phyloP scores from a whole-genome alignment of 2,113 vertebrate genomes.

The Gnathonemus echidnorhynchus region DNA sequence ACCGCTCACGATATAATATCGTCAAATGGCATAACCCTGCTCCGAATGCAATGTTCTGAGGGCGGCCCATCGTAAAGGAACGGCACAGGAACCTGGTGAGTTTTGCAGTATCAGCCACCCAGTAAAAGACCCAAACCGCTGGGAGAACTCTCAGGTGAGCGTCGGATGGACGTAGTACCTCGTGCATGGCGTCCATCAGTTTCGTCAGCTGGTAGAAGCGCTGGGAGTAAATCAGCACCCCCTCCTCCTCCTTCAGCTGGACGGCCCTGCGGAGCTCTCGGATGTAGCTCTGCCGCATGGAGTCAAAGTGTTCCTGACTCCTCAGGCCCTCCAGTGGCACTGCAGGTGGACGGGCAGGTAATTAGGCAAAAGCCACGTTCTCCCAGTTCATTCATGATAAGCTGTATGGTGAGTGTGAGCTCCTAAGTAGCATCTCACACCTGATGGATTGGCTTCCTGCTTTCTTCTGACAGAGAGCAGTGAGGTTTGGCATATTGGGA shows the following conservation, averaged over 20 bases:
- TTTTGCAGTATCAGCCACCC: not conserved
- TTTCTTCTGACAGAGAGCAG: not conserved
- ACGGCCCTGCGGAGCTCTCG: constrained; percentile 85
- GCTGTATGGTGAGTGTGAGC: not conserved
- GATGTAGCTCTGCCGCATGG: constrained; percentile 93
- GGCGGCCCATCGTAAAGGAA: not conserved
- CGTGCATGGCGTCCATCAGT: constrained; percentile 89
- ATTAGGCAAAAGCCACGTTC: no score
- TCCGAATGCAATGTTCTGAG: not conserved
- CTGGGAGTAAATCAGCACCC: constrained; percentile 78
- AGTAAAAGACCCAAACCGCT: not conserved
- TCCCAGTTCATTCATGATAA: not conserved
- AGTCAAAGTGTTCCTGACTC: constrained; percentile 88
- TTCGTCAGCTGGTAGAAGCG: constrained; percentile 95
- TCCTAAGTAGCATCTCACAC: not conserved
- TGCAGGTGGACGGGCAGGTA: constrained; percentile 43
- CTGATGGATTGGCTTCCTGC: not conserved
- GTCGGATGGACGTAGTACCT: constrained; percentile 53
- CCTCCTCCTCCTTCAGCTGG: constrained; percentile 81
- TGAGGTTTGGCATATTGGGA: not conserved
- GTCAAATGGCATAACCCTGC: not conserved
- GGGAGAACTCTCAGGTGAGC: not conserved
- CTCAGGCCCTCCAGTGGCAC: constrained; percentile 93
- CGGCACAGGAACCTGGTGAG: not conserved
- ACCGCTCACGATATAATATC: not conserved